Evolutionary conservation across 2,888 invertebrate genomes (phyloP), one percentile per base, ranked within the genome.

Genomic region (Cosmopolites sordidus): DNA sequence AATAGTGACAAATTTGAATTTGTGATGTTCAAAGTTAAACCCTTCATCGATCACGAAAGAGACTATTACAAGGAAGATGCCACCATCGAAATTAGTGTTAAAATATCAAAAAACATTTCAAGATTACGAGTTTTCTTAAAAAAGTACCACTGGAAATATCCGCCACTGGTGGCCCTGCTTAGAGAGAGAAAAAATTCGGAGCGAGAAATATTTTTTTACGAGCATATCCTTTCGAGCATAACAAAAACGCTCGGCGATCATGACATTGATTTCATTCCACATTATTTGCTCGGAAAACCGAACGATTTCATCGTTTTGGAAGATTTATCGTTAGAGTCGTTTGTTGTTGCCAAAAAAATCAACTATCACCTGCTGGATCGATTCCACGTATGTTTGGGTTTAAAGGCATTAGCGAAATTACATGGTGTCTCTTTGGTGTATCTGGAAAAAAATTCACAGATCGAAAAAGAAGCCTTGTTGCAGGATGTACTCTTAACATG

Each of bases 51-150:
- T 17, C 52, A 58, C 15, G 50, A 45, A 33, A 40, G 52, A 9
- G 58, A 54, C 27, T 58, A 48, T 41, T 58, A 50, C 42, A 55
- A 49, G 17, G 41, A 48, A 5, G 44, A 54, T 6, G 51, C 50
- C n/a, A 16, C 54, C 16, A 14, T 58, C 12, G 58, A 58, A 16
- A 42, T 58, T 4, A 51, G 54, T 44, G 58, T 45, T 4, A 58
- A 58, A 18, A 43, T 54, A 33, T 40, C 48, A 17, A 58, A 47
- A 41, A 59, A 57, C 15, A 51, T 56, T 22, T 40, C 44, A 8
- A n/a, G 54, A 12, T 48, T 45, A 30, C 47, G 56, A 2, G 54
- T 59, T 40, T 59, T 59, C 40, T 11, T 54, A 9, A 59, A 59
- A 39, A 51, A 51, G 16, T 56, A 50, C 37, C 27, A 16, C 15